Percentiles rank a stretch among this genome's conserved stretches.
phyloP scores from a whole-genome alignment of 2,113 vertebrate genomes.

The Nothoprocta pentlandii region DNA sequence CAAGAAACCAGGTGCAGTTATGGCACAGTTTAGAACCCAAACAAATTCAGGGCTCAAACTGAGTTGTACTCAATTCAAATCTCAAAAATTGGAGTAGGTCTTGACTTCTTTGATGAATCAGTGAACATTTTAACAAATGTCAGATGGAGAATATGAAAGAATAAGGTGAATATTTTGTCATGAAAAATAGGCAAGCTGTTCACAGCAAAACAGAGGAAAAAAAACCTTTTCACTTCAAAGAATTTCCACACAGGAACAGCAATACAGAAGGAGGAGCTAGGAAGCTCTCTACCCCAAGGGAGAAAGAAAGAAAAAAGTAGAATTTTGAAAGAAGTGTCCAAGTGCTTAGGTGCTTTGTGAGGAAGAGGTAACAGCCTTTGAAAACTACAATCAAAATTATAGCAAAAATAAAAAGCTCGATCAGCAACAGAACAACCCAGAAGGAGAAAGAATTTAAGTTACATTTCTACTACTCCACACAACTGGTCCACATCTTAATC shows the following conservation, averaged over 20 bases:
- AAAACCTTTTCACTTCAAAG: neutral
- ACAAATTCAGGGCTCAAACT: too few relatives aligned
- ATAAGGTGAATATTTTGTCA: neutral
- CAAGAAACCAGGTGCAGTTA: neutral
- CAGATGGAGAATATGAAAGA: neutral
- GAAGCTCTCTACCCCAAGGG: accelerated
- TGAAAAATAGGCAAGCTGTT: neutral
- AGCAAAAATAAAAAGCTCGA: neutral
- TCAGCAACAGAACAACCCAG: neutral
- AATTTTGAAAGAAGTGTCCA: neutral
- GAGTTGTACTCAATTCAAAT: neutral
- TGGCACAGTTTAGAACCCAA: neutral
- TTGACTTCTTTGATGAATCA: neutral
- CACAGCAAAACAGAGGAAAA: neutral
- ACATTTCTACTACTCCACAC: neutral
- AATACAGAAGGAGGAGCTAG: neutral
- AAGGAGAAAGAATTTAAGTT: neutral
- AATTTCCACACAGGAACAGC: neutral
- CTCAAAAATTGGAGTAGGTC: neutral
- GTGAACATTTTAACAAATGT: neutral
- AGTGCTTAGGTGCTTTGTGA: neutral
- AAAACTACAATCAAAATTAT: neutral
- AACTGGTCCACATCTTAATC: neutral
- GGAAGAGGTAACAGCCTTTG: neutral
- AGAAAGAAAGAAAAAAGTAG: neutral